Evolutionary conservation across 2,113 vertebrate species (phyloP).

Genomic region (Tychaedon coryphoeus): DNA sequence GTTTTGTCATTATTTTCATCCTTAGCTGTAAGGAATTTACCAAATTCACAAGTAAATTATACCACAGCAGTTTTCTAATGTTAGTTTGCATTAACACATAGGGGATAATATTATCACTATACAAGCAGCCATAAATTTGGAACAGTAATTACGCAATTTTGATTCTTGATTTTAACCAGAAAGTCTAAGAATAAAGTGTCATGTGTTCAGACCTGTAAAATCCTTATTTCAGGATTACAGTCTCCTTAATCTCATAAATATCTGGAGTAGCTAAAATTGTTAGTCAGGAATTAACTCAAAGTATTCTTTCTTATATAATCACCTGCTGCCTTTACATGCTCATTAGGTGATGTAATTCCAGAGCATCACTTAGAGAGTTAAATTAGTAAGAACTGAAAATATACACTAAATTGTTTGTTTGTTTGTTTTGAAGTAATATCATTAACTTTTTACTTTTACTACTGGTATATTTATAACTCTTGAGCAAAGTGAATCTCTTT

Average conservation of each 20-base stretch:
- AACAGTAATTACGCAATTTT: slow-evolving; percentile 41
- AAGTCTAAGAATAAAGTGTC: not conserved
- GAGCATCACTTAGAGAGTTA: not conserved
- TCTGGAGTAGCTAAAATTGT: not conserved
- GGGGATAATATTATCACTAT: not conserved
- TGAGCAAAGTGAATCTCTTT: not conserved
- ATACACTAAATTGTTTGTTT: not conserved
- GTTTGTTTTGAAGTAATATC: not conserved
- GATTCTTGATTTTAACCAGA: slow-evolving; percentile 13
- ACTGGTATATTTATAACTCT: not conserved
- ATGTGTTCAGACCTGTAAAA: not conserved
- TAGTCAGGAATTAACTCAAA: not conserved
- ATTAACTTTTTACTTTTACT: not conserved
- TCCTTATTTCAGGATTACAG: not conserved
- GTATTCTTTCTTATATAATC: not conserved
- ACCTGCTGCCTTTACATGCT: not conserved
- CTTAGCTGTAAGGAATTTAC: not conserved
- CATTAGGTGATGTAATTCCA: not conserved
- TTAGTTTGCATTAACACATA: not conserved
- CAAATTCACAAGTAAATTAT: not conserved
- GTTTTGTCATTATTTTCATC: not conserved
- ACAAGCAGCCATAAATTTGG: slow-evolving; percentile 11
- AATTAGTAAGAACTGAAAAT: not conserved
- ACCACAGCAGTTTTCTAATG: not conserved
- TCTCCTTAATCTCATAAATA: not conserved